Evolutionary conservation across 1,140 invertebrate genomes (phyloP), one percentile per base, ranked within the genome.

Genomic region (Rhagoletis pomonella): DNA sequence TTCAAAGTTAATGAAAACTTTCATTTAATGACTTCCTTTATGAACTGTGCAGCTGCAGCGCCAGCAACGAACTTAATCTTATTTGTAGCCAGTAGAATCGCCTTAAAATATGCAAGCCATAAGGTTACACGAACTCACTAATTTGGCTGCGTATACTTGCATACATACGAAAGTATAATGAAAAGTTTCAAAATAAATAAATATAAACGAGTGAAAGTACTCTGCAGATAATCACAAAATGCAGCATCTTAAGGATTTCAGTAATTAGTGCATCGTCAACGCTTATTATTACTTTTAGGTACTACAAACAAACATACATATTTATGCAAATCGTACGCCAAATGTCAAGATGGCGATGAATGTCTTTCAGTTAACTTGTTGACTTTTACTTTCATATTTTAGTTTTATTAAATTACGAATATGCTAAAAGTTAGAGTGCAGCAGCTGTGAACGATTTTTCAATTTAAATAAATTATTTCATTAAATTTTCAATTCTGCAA

Each of bases 1-100:
- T 55, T 81, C 73, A 42, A 47, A 81, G 73, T 81, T 81, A 50
- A 81, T 81, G 73, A 81, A 81, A 81, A 81, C 73, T 81, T 81
- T 81, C 47, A 47, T 81, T 81, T 81, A 81, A 81, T 81, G 73
- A 81, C 73, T 81, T 81, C 73, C 73, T 81, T 81, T 81, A 81
- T 81, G 73, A 81, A 81, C 44, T 81, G 44, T 42, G 44, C 73
- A 55, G 47, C 47, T 10, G 17, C 73, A 47, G n/a, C 73, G 14
- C 2, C 47, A 55, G 29, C 67, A 42, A 9, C 4, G 67, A 42
- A 69, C 19, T 81, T 81, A 81, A 81, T 81, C 14, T 12, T 50
- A 81, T 55, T 81, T 81, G 73, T 17, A 3, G 7, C 29, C 47
- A 50, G 69, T 12, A 47, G 29, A 73, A 73, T 12, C 69, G 44